Conservation (phyloP, 2,888 invertebrate genomes). For the Pecten maximus region DNA sequence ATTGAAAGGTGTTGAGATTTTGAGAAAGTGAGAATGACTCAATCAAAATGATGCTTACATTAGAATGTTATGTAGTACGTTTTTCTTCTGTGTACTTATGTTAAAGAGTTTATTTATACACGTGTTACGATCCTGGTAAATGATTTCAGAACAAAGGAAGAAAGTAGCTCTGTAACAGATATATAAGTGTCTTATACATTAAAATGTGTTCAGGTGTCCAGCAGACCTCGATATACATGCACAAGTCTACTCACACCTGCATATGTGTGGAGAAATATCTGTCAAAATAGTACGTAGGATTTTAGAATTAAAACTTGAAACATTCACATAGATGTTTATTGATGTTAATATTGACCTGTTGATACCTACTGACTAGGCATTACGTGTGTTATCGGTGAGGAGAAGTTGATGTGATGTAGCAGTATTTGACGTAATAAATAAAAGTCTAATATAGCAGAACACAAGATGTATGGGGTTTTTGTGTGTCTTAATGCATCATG, state of each 20-base stretch:
- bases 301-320: constrained; percentile 18
- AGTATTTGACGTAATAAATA: background rate
- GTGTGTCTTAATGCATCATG: background rate
- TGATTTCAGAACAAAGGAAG: background rate
- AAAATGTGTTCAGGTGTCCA: background rate
- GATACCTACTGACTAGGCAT: background rate
- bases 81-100: background rate
- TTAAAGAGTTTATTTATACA: constrained; percentile 21
- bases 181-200: constrained; percentile 22
- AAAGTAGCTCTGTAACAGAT: background rate
- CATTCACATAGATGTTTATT: constrained; percentile 25
- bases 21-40: background rate
- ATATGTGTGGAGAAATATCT: background rate
- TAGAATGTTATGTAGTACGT: background rate
- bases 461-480: background rate
- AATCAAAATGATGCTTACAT: background rate
- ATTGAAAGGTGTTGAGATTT: background rate
- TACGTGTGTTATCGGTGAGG: background rate
- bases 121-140: background rate
- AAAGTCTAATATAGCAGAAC: background rate
- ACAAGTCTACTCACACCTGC: background rate
- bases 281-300: background rate
- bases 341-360: background rate
- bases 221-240: background rate
- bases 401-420: background rate